Conservation (phyloP, 1,140 invertebrate genomes). For the Nylanderia fulva region DNA sequence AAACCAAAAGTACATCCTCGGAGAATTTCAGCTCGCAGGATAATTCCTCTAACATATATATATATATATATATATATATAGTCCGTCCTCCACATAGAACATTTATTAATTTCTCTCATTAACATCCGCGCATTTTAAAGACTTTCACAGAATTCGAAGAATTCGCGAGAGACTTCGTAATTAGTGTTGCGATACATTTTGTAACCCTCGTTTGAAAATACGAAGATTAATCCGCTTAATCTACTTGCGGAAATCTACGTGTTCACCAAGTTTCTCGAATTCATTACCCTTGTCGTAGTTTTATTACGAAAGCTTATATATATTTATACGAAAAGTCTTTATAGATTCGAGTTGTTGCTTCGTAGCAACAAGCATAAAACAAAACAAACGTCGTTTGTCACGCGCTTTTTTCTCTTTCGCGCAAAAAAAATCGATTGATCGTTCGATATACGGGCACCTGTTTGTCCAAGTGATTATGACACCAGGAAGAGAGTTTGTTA, state of each 20-base stretch:
- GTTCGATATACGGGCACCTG: conserved; percentile 41
- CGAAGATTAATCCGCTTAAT: background rate
- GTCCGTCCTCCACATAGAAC: too few relatives aligned
- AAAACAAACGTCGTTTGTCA: background rate
- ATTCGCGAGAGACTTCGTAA: background rate
- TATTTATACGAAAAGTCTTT: background rate
- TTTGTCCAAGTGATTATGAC: conserved; percentile 44
- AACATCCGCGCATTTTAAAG: background rate
- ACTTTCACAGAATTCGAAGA: background rate
- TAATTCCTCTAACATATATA: background rate
- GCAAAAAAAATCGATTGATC: conserved; percentile 59
- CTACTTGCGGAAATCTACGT: background rate
- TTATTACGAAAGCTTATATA: too few relatives aligned
- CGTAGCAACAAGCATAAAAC: conserved; percentile 62
- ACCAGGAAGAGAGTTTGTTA: background rate
- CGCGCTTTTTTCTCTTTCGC: background rate
- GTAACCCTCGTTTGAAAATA: background rate
- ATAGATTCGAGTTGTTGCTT: conserved; percentile 25
- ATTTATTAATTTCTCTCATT: conserved; percentile 8
- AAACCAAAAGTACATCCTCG: background rate
- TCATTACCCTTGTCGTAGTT: background rate
- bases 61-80: too few relatives aligned
- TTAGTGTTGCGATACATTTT: background rate
- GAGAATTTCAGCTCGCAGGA: background rate
- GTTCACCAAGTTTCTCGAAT: background rate